Conservation (phyloP, 1,140 invertebrate genomes). For the Homalodisca vitripennis region DNA sequence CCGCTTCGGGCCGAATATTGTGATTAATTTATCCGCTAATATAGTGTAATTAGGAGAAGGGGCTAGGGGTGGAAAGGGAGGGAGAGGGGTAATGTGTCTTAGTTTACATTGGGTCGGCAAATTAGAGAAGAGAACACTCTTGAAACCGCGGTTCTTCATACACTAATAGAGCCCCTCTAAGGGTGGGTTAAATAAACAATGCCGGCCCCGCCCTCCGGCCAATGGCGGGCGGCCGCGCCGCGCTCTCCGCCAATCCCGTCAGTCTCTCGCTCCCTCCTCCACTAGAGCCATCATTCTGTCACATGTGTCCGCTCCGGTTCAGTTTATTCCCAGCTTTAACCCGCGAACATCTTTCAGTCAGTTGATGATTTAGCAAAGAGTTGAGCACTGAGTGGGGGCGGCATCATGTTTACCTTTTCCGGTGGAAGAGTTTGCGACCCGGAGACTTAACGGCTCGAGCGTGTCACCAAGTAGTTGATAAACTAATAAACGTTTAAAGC, state of each 20-base stretch:
- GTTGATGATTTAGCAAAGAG: slow-evolving; percentile 13
- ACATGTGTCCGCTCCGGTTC: slow-evolving; percentile 22
- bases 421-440: neutral
- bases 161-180: slow-evolving; percentile 28
- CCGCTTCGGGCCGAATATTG: slow-evolving; percentile 1
- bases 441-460: no score
- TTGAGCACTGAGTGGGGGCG: neutral
- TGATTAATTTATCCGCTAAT: slow-evolving; percentile 25
- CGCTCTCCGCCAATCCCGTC: slow-evolving; percentile 12
- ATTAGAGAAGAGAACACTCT: slow-evolving; percentile 21
- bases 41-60: slow-evolving; percentile 17
- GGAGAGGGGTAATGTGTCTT: slow-evolving; percentile 25
- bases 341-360: slow-evolving; percentile 21
- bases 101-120: slow-evolving; percentile 24
- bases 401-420: neutral
- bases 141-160: slow-evolving; percentile 23
- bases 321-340: slow-evolving; percentile 28
- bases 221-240: slow-evolving; percentile 4
- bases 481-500: neutral
- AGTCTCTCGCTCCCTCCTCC: slow-evolving; percentile 13
- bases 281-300: slow-evolving; percentile 23
- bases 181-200: slow-evolving; percentile 31
- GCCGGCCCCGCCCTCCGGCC: slow-evolving; percentile 27
- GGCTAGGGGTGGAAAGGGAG: neutral
- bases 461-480: neutral